These are phyloP conservation scores for Acrobasis consociella DNA, from an alignment of 2,888 invertebrate genomes.

Conservation along the genomic window DNA sequence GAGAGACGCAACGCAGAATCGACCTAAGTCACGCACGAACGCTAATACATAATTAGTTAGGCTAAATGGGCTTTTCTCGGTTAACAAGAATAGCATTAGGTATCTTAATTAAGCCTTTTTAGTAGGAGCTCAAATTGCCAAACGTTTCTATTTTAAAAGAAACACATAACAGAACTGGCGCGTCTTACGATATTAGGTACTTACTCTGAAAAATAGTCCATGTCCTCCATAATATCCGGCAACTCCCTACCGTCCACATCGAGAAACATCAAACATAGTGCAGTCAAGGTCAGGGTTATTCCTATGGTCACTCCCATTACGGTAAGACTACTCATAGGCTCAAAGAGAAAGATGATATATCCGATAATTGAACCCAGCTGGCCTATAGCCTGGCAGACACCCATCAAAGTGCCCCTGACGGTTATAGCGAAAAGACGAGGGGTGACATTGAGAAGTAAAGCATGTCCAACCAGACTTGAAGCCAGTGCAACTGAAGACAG, in stretches of 20 bases:
- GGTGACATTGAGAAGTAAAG: conserved; percentile 59
- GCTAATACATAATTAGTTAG: too few species aligned
- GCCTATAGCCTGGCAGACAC: conserved; percentile 63
- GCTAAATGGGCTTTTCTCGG: too few species aligned
- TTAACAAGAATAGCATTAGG: too few species aligned
- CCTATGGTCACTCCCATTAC: conserved; percentile 45
- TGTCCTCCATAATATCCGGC: conserved; percentile 67
- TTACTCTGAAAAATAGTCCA: conserved; percentile 75
- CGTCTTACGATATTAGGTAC: too few species aligned
- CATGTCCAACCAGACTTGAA: conserved; percentile 54
- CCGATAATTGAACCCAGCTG: conserved; percentile 63
- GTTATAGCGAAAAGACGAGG: conserved; percentile 66
- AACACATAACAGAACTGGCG: too few species aligned
- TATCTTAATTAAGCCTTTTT: too few species aligned
- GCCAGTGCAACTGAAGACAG: conserved; percentile 55
- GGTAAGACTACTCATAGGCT: conserved; percentile 43
- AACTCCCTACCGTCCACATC: conserved; percentile 69
- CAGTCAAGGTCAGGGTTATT: conserved; percentile 44
- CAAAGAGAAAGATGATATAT: conserved; percentile 53
- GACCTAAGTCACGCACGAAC: too few species aligned
- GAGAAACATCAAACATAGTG: conserved; percentile 54
- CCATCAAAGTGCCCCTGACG: conserved; percentile 59
- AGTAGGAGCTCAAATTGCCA: too few species aligned
- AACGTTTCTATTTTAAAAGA: too few species aligned
- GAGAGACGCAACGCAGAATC: too few species aligned